A percentile compares a stretch with the other conserved stretches of the same genome.
Conservation (phyloP, 2,113 vertebrate genomes). For the Dunckerocampus dactyliophorus region DNA sequence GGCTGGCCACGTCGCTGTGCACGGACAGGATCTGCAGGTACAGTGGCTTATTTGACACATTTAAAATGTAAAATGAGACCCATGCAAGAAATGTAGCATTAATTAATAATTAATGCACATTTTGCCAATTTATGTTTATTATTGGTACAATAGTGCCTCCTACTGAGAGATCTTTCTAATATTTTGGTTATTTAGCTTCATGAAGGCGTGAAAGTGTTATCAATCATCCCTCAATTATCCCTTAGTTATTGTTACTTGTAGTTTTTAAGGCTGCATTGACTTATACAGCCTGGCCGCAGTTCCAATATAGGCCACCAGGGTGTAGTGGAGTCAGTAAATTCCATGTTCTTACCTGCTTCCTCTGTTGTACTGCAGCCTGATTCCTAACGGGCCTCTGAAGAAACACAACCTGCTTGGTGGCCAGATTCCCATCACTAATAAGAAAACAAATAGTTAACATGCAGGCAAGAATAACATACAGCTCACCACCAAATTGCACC, state of each 20-base stretch:
- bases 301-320: slow-evolving; percentile 19
- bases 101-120: too few species aligned
- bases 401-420: slow-evolving; percentile 95
- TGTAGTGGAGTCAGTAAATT: slow-evolving; percentile 3
- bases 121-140: too few species aligned
- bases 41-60: neutral
- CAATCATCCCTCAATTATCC: too few species aligned
- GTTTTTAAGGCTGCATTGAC: too few species aligned
- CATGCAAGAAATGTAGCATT: too few species aligned
- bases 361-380: slow-evolving; percentile 22
- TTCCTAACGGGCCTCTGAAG: slow-evolving; percentile 85
- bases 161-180: too few species aligned
- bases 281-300: neutral
- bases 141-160: too few species aligned
- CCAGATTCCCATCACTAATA: slow-evolving; percentile 90
- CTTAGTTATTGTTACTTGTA: too few species aligned
- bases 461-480: neutral
- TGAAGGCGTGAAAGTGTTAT: too few species aligned
- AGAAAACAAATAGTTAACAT: neutral
- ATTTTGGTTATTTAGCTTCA: too few species aligned
- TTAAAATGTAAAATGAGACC: too few species aligned
- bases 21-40: slow-evolving; percentile 30
- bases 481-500: neutral
- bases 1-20: slow-evolving; percentile 45
- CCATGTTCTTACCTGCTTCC: slow-evolving; percentile 59